Percentiles rank a stretch among this genome's conserved stretches.
Conservation (phyloP, 2,888 invertebrate species). For the Cephonodes hylas region DNA sequence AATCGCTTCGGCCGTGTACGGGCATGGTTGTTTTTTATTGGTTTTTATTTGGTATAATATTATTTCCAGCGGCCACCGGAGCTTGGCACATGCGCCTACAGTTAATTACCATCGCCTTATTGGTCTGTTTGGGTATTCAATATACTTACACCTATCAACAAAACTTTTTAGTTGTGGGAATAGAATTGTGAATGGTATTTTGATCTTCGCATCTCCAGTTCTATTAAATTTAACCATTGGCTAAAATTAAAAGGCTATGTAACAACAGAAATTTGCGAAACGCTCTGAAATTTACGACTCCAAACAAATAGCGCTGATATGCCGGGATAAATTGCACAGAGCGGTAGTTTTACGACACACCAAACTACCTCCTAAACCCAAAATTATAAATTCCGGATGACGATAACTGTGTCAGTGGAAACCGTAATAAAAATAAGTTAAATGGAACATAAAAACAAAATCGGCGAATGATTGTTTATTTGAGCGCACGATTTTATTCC, state of each 20-base stretch:
- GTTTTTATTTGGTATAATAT: neutral
- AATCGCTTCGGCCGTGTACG: neutral
- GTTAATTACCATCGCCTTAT: neutral
- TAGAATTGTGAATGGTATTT: neutral
- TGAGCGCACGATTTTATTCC: neutral
- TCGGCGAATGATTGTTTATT: neutral
- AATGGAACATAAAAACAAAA: neutral
- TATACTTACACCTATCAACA: neutral
- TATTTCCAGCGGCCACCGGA: neutral
- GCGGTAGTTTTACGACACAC: constrained; percentile 23
- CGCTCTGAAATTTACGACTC: neutral
- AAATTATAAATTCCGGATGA: constrained; percentile 20
- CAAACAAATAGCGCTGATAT: neutral
- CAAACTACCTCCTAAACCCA: constrained; percentile 25
- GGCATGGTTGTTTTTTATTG: neutral
- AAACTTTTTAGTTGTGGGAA: neutral
- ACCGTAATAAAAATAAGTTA: constrained; percentile 4
- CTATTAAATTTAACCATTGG: neutral
- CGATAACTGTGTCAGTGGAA: constrained; percentile 16
- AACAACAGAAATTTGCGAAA: neutral
- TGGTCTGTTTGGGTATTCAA: constrained; percentile 6
- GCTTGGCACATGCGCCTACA: constrained; percentile 7
- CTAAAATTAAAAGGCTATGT: neutral
- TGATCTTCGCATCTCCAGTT: neutral
- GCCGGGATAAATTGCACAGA: constrained; percentile 11